phyloP scores from a whole-genome alignment of 2,888 invertebrate species.

The Smittia aterrima region DNA sequence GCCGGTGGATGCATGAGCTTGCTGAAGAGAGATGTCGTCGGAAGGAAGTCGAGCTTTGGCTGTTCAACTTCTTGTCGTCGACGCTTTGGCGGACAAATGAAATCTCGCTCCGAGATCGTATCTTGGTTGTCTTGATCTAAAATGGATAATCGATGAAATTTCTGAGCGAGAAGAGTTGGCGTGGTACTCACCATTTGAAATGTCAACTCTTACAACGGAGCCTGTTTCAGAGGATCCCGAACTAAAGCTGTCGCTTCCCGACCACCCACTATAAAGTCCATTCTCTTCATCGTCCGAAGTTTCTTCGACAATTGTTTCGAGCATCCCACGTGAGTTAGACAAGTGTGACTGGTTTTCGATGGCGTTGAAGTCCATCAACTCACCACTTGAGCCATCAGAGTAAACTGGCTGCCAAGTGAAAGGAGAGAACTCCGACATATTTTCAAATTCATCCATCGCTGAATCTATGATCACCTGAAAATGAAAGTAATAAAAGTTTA shows the following conservation, averaged over 20 bases:
- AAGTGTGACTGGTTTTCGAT: slow-evolving; percentile 43
- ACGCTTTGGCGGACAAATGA: slow-evolving; percentile 72
- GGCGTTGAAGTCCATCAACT: slow-evolving; percentile 28
- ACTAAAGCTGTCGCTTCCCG: slow-evolving; percentile 40
- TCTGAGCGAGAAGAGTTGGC: background rate
- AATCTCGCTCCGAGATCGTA: slow-evolving; percentile 66
- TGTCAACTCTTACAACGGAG: slow-evolving; percentile 72
- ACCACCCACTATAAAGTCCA: slow-evolving; percentile 46
- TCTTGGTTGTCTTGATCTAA: slow-evolving; percentile 48
- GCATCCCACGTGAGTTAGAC: slow-evolving; percentile 53
- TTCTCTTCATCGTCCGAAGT: slow-evolving; percentile 72
- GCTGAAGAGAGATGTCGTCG: slow-evolving; percentile 25
- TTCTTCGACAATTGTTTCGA: slow-evolving; percentile 86
- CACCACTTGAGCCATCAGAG: slow-evolving; percentile 18
- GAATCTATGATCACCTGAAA: background rate
- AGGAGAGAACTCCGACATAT: slow-evolving; percentile 38
- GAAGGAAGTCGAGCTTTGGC: slow-evolving; percentile 33
- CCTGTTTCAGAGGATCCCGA: slow-evolving; percentile 71
- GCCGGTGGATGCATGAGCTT: slow-evolving; percentile 6
- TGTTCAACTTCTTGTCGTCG: slow-evolving; percentile 60
- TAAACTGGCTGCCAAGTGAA: slow-evolving; percentile 39
- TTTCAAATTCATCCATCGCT: slow-evolving; percentile 37
- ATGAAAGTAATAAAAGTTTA: background rate
- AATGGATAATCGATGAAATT: background rate
- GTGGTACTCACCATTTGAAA: slow-evolving; percentile 50